These are phyloP conservation scores for Actenoides lindsayi DNA, from an alignment of 2,113 vertebrate genomes.

Conservation along the genomic window DNA sequence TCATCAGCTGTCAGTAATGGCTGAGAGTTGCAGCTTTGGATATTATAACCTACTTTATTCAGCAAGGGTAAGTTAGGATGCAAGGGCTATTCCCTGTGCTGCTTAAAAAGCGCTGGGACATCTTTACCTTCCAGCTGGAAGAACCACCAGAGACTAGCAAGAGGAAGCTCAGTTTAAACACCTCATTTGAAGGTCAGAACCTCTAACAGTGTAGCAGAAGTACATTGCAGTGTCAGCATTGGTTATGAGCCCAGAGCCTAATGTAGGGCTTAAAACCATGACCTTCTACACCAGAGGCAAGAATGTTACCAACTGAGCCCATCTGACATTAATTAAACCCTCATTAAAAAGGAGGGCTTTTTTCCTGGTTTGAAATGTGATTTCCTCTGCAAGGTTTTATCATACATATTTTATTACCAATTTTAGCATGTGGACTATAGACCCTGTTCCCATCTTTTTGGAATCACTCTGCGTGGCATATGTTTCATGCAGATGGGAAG, in stretches of 20 bases:
- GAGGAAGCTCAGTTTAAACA: conserved; percentile 58
- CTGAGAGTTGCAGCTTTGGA: conserved; percentile 19
- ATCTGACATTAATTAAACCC: conserved; percentile 70
- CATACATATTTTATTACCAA: conserved; percentile 59
- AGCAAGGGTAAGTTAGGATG: conserved; percentile 18
- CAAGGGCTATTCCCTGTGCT: conserved; percentile 43
- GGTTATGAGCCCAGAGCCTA: conserved; percentile 57
- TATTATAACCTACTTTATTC: conserved; percentile 48
- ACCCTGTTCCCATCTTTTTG: conserved; percentile 58
- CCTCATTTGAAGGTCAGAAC: conserved; percentile 68
- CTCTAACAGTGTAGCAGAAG: conserved; percentile 17
- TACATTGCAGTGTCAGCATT: conserved; percentile 68
- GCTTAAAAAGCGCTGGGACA: conserved; percentile 54
- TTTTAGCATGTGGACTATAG: conserved; percentile 53
- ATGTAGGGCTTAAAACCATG: conserved; percentile 58
- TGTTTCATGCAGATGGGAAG: conserved; percentile 69
- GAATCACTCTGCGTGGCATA: conserved; percentile 47
- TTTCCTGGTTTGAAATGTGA: conserved; percentile 32
- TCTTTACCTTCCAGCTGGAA: conserved; percentile 66
- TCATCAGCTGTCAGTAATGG: conserved; percentile 14
- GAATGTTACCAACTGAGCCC: conserved; percentile 60
- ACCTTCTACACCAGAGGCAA: conserved; percentile 68
- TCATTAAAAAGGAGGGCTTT: conserved; percentile 62
- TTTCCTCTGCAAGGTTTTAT: conserved; percentile 56
- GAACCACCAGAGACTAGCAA: conserved; percentile 51